Conservation (phyloP, 2,888 invertebrate species). For the Cremastinae sp. region DNA sequence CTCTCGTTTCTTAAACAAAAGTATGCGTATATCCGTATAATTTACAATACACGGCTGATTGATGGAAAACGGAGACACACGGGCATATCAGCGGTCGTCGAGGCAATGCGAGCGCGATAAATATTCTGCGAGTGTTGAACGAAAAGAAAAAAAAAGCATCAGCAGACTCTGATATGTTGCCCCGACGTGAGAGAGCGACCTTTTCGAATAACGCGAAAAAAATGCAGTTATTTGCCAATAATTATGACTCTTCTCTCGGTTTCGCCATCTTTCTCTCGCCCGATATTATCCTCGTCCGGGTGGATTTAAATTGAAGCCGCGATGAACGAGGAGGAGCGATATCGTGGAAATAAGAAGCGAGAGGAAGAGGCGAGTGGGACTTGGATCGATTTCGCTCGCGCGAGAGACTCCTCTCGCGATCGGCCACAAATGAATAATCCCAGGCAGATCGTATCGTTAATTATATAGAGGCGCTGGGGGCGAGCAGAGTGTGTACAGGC, state of each 20-base stretch:
- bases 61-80: too few relatives aligned
- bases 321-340: conserved; percentile 10
- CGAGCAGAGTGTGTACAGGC: conserved; percentile 56
- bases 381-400: conserved; percentile 51
- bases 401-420: conserved; percentile 61
- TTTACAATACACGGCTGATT: too few relatives aligned
- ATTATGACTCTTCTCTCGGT: conserved; percentile 36
- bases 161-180: too few relatives aligned
- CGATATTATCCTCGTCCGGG: background rate
- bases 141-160: too few relatives aligned
- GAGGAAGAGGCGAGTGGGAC: conserved; percentile 49
- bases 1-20: conserved; percentile 2
- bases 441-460: conserved; percentile 77
- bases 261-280: conserved; percentile 4
- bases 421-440: conserved; percentile 76
- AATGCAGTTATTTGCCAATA: conserved; percentile 24
- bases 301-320: background rate
- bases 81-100: too few relatives aligned
- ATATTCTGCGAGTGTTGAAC: too few relatives aligned
- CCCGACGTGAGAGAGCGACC: too few relatives aligned
- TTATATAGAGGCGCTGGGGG: conserved; percentile 67
- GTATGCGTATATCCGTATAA: too few relatives aligned
- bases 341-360: conserved; percentile 4
- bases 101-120: too few relatives aligned
- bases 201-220: conserved; percentile 8